Evolutionary conservation across 2,797 vertebrate genomes (phyloP).

Genomic region (Falco berigora): DNA sequence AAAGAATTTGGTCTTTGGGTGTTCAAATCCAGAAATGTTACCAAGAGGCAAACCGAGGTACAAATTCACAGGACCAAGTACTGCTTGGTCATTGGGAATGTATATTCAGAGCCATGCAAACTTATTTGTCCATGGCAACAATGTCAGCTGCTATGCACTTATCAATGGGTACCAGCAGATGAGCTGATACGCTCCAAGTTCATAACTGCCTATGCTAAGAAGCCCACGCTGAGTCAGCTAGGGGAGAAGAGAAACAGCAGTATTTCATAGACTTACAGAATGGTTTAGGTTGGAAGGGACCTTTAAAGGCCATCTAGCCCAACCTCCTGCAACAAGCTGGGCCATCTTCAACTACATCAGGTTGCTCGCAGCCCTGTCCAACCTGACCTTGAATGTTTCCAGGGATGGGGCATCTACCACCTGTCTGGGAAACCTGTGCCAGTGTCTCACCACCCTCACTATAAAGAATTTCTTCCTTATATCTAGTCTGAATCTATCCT

Average conservation of each 20-base stretch:
- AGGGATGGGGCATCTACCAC: not conserved
- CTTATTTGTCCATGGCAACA: not conserved
- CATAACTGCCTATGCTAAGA: fast-evolving
- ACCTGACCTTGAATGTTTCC: no score
- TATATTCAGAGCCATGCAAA: not conserved
- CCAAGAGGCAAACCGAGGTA: not conserved
- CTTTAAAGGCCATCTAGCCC: not conserved
- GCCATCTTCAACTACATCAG: not conserved
- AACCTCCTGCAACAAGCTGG: fast-evolving
- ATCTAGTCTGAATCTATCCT: no score
- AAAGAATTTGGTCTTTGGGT: not conserved
- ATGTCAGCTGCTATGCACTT: not conserved
- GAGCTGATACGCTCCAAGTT: not conserved
- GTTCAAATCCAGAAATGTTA: not conserved
- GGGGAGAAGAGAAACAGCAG: not conserved
- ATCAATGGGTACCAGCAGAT: not conserved
- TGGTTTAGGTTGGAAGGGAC: not conserved
- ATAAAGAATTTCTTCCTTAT: no score
- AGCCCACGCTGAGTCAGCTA: fast-evolving
- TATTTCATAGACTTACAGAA: not conserved
- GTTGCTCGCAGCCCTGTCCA: not conserved
- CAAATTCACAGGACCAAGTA: no score
- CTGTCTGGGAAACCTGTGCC: not conserved
- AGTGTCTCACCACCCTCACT: no score
- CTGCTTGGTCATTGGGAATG: not conserved